Conservation (phyloP, 1,140 invertebrate genomes). For the Lordiphosa stackelbergi region DNA sequence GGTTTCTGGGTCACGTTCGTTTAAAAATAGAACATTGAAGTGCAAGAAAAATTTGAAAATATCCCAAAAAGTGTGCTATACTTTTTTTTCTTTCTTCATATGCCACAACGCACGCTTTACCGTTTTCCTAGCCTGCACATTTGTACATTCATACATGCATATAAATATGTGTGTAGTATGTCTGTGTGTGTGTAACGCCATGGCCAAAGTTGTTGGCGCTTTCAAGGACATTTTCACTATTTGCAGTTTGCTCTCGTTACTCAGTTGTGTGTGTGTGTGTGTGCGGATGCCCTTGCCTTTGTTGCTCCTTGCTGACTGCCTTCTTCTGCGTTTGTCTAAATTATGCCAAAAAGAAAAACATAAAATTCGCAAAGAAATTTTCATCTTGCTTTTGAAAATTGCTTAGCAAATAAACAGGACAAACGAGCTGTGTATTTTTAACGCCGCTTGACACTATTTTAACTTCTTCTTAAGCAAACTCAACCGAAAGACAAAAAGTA, state of each 20-base stretch:
- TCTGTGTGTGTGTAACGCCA: conserved; percentile 21
- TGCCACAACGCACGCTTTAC: too few relatives aligned
- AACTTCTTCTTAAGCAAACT: background rate
- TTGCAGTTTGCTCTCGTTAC: conserved; percentile 39
- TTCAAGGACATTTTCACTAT: conserved; percentile 69
- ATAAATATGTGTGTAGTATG: too few relatives aligned
- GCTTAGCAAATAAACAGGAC: conserved; percentile 55
- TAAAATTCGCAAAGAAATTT: conserved; percentile 19
- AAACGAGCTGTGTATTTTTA: conserved; percentile 37
- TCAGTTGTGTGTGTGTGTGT: conserved; percentile 15
- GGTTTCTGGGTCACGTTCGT: too few relatives aligned
- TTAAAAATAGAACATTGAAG: too few relatives aligned
- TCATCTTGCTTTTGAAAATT: conserved; percentile 35
- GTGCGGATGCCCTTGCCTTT: conserved; percentile 53
- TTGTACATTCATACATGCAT: too few relatives aligned
- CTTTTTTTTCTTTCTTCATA: too few relatives aligned
- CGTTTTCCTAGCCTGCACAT: conserved; percentile 9
- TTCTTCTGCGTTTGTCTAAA: conserved; percentile 22
- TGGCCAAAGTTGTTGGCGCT: conserved; percentile 61
- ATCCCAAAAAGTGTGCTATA: too few relatives aligned
- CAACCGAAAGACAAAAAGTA: too few relatives aligned
- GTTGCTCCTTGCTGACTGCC: conserved; percentile 13
- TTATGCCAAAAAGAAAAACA: conserved; percentile 18
- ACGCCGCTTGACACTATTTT: conserved; percentile 44
- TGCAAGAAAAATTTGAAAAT: too few relatives aligned